Base-by-base conservation (phyloP, 2,113 vertebrate species). In the Panthera leo region DNA sequence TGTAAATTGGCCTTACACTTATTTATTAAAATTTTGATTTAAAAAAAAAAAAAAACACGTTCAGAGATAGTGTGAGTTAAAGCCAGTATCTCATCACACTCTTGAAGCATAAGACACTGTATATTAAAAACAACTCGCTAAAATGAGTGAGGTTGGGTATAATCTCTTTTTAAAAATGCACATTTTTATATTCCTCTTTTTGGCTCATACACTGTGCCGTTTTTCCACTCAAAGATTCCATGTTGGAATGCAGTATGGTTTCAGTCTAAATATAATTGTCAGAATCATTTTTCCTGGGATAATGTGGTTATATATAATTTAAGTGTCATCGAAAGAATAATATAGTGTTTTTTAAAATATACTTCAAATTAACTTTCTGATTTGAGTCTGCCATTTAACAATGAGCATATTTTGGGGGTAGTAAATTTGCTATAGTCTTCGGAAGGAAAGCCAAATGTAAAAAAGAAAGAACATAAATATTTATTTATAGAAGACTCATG, bases 1-100 rank as follows among this genome's bases (percentile, higher is more conserved):
- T 27, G 23, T 83, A 98, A 98, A 98, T 95, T 68, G 80, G 27
- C 89, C 97, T 97, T 97, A 97, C 25, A 94, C 61, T 96, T 90
- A 94, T 61, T 70, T 73, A 42, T 71, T 34, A 19, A 96, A 97
- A 98, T 39, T 39, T 39, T 39, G 39, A 39, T 39, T 39, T 39
- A 39, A 39, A 39, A 19, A 96, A 97, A 98, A n/a, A n/a, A 19
- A 96, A 97, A 98, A 97, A 91, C 2, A 93, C 71, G 92, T 12
- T 91, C 48, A 65, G 63, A 89, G 58, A 96, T 55, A 58, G 82
- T 91, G 67, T 93, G 94, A 97, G 70, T 96, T 96, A 76, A 75
- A 97, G 68, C 39, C 55, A 96, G 53, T 63, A 95, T 51, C 25
- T 89, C 36, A 80, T 93, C 34, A 55, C 3, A 86, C 5, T 19